These are phyloP conservation scores for Hymenopus coronatus DNA, from an alignment of 2,888 invertebrate species.

Conservation along the genomic window DNA sequence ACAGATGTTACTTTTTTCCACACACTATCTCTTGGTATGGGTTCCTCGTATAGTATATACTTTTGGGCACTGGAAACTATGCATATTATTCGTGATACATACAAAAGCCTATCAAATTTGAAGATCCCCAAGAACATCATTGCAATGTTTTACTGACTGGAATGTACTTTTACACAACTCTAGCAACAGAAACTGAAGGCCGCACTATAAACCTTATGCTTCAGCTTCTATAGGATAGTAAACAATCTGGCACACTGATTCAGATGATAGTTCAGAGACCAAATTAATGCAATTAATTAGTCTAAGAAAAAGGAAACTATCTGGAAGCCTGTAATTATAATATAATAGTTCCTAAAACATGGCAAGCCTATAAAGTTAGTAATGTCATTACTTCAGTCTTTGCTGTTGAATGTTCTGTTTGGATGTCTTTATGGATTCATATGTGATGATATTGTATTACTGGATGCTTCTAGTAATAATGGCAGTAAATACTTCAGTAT, in stretches of 20 bases:
- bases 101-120: neutral
- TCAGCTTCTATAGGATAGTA: neutral
- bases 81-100: neutral
- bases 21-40: neutral
- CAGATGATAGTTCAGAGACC: neutral
- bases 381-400: too few relatives aligned
- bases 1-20: neutral
- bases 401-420: too few relatives aligned
- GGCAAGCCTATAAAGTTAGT: neutral
- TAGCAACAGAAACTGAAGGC: neutral
- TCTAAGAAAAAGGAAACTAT: neutral
- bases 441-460: too few relatives aligned
- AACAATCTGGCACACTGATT: neutral
- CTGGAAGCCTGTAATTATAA: neutral
- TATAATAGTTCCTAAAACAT: neutral
- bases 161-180: neutral
- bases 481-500: too few relatives aligned
- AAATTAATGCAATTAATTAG: neutral
- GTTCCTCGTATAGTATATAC: neutral
- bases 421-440: too few relatives aligned
- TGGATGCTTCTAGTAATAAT: too few relatives aligned
- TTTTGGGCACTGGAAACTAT: neutral
- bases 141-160: neutral
- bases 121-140: neutral
- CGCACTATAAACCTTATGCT: neutral